Percentiles rank a stretch among this genome's conserved stretches.
phyloP scores from a whole-genome alignment of 1,140 invertebrate genomes.

The Brachionus manjavacas region DNA sequence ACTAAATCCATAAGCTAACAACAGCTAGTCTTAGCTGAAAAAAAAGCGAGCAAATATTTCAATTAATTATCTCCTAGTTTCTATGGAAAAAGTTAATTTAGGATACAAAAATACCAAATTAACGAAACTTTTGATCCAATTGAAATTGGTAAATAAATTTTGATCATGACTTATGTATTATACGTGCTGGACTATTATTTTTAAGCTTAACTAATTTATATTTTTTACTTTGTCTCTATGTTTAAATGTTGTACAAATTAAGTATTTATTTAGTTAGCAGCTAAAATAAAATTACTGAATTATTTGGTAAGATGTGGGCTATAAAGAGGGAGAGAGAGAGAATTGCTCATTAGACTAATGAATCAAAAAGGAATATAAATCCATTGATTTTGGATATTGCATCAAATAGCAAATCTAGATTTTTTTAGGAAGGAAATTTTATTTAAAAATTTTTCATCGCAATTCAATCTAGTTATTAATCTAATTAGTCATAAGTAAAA shows the following conservation, averaged over 20 bases:
- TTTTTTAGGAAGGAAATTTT: not conserved
- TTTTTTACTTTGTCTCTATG: not conserved
- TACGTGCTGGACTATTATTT: constrained; percentile 25
- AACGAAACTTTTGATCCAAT: constrained; percentile 23
- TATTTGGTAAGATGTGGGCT: constrained; percentile 12
- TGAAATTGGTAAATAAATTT: constrained; percentile 23
- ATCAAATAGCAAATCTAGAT: constrained; percentile 33
- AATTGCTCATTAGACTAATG: not conserved
- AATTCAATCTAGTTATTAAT: constrained; percentile 20
- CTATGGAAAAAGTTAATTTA: not conserved
- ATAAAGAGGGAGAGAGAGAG: not conserved
- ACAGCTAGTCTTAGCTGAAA: not conserved
- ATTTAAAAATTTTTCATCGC: not conserved
- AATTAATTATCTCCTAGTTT: not conserved
- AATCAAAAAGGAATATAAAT: not conserved
- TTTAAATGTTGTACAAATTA: constrained; percentile 27
- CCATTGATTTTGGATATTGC: not conserved
- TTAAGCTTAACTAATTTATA: constrained; percentile 10
- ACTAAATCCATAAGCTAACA: constrained; percentile 13
- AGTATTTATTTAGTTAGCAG: constrained; percentile 8
- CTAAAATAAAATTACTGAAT: constrained; percentile 15
- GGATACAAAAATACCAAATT: constrained; percentile 10
- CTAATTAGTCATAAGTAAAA: constrained; percentile 7
- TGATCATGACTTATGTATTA: constrained; percentile 20
- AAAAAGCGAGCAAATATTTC: not conserved